Evolutionary conservation across 2,797 vertebrate genomes (phyloP), one percentile per base, ranked within the genome.

Genomic region (Gobionotothen gibberifrons): DNA sequence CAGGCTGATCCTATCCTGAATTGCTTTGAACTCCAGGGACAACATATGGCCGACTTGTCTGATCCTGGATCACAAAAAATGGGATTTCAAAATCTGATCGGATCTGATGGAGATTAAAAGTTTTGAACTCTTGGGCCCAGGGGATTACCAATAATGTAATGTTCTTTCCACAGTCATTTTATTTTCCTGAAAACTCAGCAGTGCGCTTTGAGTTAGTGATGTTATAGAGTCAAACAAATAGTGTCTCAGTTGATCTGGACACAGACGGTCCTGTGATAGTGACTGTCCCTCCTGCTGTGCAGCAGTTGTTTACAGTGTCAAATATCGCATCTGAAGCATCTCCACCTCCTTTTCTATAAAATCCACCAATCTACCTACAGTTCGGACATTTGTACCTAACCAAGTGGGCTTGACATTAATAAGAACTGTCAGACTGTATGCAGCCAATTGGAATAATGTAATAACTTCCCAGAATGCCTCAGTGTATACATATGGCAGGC

Each of bases 401-500:
- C 47, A 5, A 29, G 12, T 15, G 16, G 39, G 32, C 26, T 51
- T 78, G 69, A 72, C 26, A 48, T 65, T 77, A 62, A 74, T 21
- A 26, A 26, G 9, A 7, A 39, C 47, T 76, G 82, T 75, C 82
- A 69, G 44, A 19, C 55, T 52, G 57, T 42, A 44, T 54, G 36
- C 46, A 64, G 17, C 5, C 71, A 69, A 70, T 78, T 46, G 65
- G 22, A 26, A 26, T 1, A 26, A 26, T 26, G 4, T 5, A 67
- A 70, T 56, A 40, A 78, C 76, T 56, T 55, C 48, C 56, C 53
- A 67, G 43, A 69, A 72, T 73, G 82, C 80, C 65, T 76, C 22
- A 32, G 62, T 72, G 65, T 72, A 54, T 63, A 72, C 82, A 83
- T 77, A 82, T 78, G 76, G 72, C 55, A 16, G 13, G 16, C 65